Evolutionary conservation across 2,797 vertebrate species (phyloP), one percentile per base, ranked within the genome.

Genomic region (Manis pentadactyla): DNA sequence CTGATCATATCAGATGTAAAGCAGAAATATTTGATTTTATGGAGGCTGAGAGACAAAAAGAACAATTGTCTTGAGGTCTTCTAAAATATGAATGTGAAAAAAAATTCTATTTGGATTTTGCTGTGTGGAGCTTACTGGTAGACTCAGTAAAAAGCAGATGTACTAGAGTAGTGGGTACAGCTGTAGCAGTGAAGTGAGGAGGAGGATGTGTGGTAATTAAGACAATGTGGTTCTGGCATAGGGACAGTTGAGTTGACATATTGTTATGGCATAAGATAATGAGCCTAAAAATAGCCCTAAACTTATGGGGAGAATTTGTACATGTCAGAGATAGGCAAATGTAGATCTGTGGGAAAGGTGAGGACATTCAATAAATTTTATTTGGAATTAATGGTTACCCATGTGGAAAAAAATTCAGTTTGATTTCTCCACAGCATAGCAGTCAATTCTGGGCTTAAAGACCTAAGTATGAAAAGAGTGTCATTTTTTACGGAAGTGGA

Each of bases 141-240:
- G 31, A 17, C 46, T 71, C 93, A 37, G 79, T 81, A 21, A 75
- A 71, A 74, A 37, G 7, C 31, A 85, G 37, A 34, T 71, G 81
- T 78, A n/a, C 89, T 85, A 82, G 73, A 77, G 13, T 77, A 73
- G 21, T 84, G 29, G 18, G 84, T 57, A 93, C 12, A 93, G 81
- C 63, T 59, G 57, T 23, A 53, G 68, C 21, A 37, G 4, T 81
- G 37, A 25, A 66, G 23, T 75, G 21, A 84, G 51, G 51, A 71
- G 19, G n/a, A 66, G 13, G 68, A 39, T 53, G n/a, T 51, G 23
- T 85, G 42, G n/a, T 92, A 42, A 93, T 85, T 77, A 88, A 55
- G 66, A 81, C 18, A 34, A 27, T 57, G 14, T n/a, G 66, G 39
- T 91, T 93, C 91, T 64, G 57, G 92, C 83, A 89, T 21, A 71